Percentiles rank a stretch among this genome's conserved stretches.
Conservation (phyloP, 1,140 invertebrate species). For the Cepaea nemoralis region DNA sequence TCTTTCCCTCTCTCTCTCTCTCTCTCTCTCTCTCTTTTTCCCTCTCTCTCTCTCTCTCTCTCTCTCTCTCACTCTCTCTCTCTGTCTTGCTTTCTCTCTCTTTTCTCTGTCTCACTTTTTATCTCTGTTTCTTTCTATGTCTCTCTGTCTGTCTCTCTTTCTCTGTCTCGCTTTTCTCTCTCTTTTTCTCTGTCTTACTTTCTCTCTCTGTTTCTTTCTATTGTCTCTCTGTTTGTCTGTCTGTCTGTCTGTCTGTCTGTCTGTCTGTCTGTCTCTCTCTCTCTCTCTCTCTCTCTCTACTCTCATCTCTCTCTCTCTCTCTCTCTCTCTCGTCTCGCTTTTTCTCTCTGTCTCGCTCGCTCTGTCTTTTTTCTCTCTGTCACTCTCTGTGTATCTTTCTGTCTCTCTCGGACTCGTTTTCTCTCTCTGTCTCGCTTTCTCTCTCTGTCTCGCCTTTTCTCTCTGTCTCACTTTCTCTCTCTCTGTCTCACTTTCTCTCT, state of each 20-base stretch:
- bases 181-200: not conserved
- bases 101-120: not conserved
- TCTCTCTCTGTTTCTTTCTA: too few relatives aligned
- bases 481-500: too few relatives aligned
- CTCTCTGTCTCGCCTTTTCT: too few relatives aligned
- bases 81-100: not conserved
- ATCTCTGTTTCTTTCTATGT: not conserved
- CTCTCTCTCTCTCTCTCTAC: too few relatives aligned
- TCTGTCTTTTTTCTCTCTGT: not conserved
- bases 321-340: too few relatives aligned
- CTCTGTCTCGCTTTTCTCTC: not conserved
- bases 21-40: not conserved
- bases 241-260: not conserved
- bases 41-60: not conserved
- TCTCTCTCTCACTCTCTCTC: not conserved
- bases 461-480: too few relatives aligned
- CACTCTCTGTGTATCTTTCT: not conserved
- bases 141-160: not conserved
- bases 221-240: not conserved
- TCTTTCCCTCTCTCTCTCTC: not conserved
- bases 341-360: too few relatives aligned
- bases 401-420: too few relatives aligned
- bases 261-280: not conserved
- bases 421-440: too few relatives aligned
- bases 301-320: too few relatives aligned